A percentile compares a stretch with the other conserved stretches of the same genome.
Conservation (phyloP, 2,113 vertebrate species). For the Glaucidium brasilianum region DNA sequence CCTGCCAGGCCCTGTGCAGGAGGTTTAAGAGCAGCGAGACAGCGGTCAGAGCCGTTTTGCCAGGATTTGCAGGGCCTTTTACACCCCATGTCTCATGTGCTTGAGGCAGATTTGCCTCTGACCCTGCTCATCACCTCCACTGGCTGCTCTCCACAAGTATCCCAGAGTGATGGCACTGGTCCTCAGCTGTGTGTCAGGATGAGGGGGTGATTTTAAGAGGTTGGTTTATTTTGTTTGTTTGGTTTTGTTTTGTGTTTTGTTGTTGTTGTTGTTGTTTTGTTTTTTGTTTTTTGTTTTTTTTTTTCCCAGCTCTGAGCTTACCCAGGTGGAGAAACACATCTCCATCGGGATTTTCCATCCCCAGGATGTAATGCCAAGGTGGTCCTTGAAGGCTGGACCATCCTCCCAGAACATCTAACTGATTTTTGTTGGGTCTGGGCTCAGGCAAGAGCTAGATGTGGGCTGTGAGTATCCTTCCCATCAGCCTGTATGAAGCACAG, state of each 20-base stretch:
- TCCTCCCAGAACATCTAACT: fast-evolving
- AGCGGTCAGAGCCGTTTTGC: background rate
- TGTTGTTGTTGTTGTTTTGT: too few relatives aligned
- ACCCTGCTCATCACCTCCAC: background rate
- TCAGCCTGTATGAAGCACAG: fast-evolving
- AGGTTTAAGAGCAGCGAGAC: background rate
- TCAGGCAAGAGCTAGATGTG: background rate
- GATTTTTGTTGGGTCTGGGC: background rate
- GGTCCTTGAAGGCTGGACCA: background rate
- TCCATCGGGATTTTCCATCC: background rate
- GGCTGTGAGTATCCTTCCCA: background rate
- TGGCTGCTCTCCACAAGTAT: background rate
- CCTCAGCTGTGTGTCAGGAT: background rate
- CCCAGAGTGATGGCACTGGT: too few relatives aligned
- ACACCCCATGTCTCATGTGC: background rate
- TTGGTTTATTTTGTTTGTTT: too few relatives aligned
- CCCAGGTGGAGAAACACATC: background rate
- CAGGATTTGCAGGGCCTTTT: background rate
- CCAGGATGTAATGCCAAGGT: background rate
- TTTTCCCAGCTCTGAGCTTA: background rate
- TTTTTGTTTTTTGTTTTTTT: background rate
- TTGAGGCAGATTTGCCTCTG: background rate
- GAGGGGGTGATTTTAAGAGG: background rate
- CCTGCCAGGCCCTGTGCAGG: fast-evolving
- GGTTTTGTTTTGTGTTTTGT: background rate